phyloP scores from a whole-genome alignment of 2,797 vertebrate genomes.

The Pseudomugil gertrudae region DNA sequence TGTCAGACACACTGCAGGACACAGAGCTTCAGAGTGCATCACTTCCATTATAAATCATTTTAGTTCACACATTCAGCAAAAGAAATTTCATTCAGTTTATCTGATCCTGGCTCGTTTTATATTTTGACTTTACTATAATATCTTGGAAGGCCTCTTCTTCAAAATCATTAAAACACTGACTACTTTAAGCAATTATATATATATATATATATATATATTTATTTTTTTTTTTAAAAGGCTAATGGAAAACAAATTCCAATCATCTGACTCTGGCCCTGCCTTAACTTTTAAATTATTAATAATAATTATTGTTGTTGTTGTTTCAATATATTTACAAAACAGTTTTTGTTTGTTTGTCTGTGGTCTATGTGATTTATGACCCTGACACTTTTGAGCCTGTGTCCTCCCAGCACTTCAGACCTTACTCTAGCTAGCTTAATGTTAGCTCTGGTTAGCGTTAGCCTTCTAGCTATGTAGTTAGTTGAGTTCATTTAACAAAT shows the following conservation, averaged over 20 bases:
- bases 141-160: constrained; percentile 8
- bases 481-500: neutral
- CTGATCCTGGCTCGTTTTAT: constrained; percentile 4
- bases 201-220: too few relatives aligned
- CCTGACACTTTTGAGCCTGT: neutral
- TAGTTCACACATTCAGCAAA: constrained; percentile 10
- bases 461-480: neutral
- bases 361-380: too few relatives aligned
- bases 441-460: constrained; percentile 5
- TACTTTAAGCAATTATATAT: constrained; percentile 21
- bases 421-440: neutral
- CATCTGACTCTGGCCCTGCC: too few relatives aligned
- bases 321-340: too few relatives aligned
- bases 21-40: constrained; percentile 5
- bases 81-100: constrained; percentile 2
- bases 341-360: neutral
- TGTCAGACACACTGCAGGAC: neutral
- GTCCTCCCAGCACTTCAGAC: too few relatives aligned
- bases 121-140: constrained; percentile 12
- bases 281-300: too few relatives aligned
- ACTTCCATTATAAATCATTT: neutral
- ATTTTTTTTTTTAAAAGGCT: too few relatives aligned
- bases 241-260: too few relatives aligned
- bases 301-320: too few relatives aligned
- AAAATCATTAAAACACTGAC: neutral